These are phyloP conservation scores for Drosophila incognita DNA, from an alignment of 2,888 invertebrate species.

Conservation along the genomic window DNA sequence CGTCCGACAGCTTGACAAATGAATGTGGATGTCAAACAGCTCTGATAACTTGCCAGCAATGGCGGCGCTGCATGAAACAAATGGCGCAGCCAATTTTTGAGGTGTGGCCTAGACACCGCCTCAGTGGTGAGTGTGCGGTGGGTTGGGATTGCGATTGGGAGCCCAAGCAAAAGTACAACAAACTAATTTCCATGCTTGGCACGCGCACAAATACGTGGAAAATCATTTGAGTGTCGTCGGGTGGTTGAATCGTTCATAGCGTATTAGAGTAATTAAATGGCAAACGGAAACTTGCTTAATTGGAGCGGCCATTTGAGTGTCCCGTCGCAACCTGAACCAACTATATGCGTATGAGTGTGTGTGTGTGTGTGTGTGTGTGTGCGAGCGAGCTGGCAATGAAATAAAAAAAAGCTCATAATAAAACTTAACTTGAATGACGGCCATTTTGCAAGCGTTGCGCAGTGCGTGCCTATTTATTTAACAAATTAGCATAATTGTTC, in stretches of 20 bases:
- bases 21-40: conserved; percentile 81
- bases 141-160: conserved; percentile 10
- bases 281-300: conserved; percentile 77
- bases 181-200: conserved; percentile 78
- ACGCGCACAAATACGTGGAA: conserved; percentile 68
- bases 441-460: conserved; percentile 60
- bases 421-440: conserved; percentile 75
- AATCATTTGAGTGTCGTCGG: conserved; percentile 50
- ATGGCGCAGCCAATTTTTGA: conserved; percentile 70
- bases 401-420: conserved; percentile 75
- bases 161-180: conserved; percentile 47
- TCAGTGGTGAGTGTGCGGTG: conserved; percentile 9
- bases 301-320: conserved; percentile 61
- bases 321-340: conserved; percentile 10
- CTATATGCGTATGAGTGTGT: background rate
- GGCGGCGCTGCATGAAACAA: conserved; percentile 68
- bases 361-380: conserved; percentile 20
- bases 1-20: conserved; percentile 74
- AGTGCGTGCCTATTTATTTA: conserved; percentile 78
- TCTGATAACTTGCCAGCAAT: conserved; percentile 78
- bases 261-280: conserved; percentile 84
- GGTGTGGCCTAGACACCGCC: conserved; percentile 64
- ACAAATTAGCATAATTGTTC: conserved; percentile 84
- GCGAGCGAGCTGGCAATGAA: conserved; percentile 62
- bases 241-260: conserved; percentile 48